Evolutionary conservation across 2,888 invertebrate species (phyloP).

Genomic region (Diachrysia chrysitis): DNA sequence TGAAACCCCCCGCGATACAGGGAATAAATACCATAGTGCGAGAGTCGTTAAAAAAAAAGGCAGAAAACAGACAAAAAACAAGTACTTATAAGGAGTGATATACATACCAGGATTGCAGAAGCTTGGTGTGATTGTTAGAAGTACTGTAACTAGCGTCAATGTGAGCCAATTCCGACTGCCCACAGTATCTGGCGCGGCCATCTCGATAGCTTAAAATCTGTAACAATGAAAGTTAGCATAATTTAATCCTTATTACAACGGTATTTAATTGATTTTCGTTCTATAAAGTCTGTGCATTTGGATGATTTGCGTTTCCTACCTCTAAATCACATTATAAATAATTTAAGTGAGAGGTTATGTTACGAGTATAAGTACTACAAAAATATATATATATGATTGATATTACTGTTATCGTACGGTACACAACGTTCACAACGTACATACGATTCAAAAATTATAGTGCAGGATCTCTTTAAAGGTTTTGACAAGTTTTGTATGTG

Average conservation of each 20-base stretch:
- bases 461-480: slow-evolving; percentile 10
- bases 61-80: no score
- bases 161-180: slow-evolving; percentile 43
- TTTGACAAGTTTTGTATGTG: slow-evolving; percentile 10
- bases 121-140: slow-evolving; percentile 57
- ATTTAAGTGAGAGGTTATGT: no score
- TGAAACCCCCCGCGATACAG: no score
- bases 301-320: background rate
- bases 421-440: no score
- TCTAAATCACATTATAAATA: background rate
- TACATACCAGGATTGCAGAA: slow-evolving; percentile 70
- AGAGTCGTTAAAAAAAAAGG: no score
- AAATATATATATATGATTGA: slow-evolving; percentile 2
- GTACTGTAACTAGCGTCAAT: slow-evolving; percentile 49
- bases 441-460: no score
- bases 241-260: background rate
- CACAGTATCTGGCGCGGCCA: slow-evolving; percentile 56
- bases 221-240: slow-evolving; percentile 48
- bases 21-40: no score
- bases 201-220: slow-evolving; percentile 63
- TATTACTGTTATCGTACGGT: background rate
- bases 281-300: no score
- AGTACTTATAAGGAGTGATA: background rate
- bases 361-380: no score
- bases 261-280: background rate